Base-by-base conservation (phyloP, 2,797 vertebrate species). In the Hylomyscus alleni region DNA sequence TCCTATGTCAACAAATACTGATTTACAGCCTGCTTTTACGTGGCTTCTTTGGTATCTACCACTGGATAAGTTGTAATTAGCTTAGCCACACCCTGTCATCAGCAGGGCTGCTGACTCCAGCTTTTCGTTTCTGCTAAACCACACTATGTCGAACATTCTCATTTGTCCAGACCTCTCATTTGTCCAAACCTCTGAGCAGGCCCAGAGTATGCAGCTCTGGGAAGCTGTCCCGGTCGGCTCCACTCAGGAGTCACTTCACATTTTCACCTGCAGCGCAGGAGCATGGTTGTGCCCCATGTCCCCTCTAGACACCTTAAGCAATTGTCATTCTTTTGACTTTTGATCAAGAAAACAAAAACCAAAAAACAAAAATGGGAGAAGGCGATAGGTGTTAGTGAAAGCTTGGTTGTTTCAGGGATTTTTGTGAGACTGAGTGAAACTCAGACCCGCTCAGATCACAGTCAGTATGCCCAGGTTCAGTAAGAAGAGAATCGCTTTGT, bases 1-100 rank as follows among this genome's bases (percentile, higher is more conserved):
- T 69, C 86, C 75, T 15, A 1, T 80, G 91, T 88, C 96, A 90
- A 29, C 86, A 96, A 58, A 82, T 85, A 52, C 0, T 89, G 65
- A 89, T 89, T 91, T 82, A 69, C 7, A 4, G 29, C 47, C 3
- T 0, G 8, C 15, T 52, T 62, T 90, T 89, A 84, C 58, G 52
- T 80, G 92, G 88, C 81, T 90, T 78, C 17, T 1, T 1, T 80
- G 81, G 91, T 92, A 0, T 65, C 73, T n/a, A 5, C 47, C 29
- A 4, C 34, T 0, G 65, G 37, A 47, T n/a, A 92, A 87, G 90
- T 83, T 69, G 19, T 65, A 56, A 78, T 56, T 84, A 62, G 58
- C 29, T 44, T 56, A 11, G 60, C 83, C 93, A 72, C 1, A 2
- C 95, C 93, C 91, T 73, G 31, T 44, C 72, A 67, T 82, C 94